Evolutionary conservation across 2,888 invertebrate genomes (phyloP).

Genomic region (Epistrophella euchroma): DNA sequence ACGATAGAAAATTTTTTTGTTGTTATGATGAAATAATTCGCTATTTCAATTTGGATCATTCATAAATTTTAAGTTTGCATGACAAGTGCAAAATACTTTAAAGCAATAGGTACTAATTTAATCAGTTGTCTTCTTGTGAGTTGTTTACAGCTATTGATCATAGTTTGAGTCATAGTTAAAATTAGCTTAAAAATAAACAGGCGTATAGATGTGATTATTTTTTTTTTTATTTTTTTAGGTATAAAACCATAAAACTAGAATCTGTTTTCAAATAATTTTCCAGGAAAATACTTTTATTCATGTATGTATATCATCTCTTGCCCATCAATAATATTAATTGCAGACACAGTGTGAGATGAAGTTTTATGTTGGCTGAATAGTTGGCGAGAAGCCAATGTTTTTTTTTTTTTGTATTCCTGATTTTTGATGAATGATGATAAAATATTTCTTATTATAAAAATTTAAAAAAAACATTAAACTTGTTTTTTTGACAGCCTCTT

Average conservation of each 20-base stretch:
- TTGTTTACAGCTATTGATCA: background rate
- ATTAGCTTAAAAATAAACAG: background rate
- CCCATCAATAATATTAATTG: background rate
- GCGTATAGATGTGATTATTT: background rate
- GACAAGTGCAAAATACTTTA: background rate
- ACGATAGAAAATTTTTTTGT: background rate
- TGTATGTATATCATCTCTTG: background rate
- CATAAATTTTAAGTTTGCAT: background rate
- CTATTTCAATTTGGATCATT: background rate
- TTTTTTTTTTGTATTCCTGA: background rate
- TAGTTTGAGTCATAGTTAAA: conserved; percentile 8
- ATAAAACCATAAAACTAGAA: background rate
- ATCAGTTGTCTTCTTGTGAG: conserved; percentile 1
- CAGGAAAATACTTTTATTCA: background rate
- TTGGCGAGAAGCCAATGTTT: background rate
- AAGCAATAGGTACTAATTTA: background rate
- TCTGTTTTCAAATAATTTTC: background rate
- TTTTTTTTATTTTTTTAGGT: background rate
- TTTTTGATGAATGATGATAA: background rate
- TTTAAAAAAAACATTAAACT: background rate
- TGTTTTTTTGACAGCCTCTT: conserved; percentile 2
- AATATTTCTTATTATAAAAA: background rate
- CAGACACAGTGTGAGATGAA: background rate
- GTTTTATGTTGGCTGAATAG: background rate
- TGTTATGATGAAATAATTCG: background rate